Evolutionary conservation across 2,888 invertebrate genomes (phyloP).

Genomic region (Linnaemya tessellans): DNA sequence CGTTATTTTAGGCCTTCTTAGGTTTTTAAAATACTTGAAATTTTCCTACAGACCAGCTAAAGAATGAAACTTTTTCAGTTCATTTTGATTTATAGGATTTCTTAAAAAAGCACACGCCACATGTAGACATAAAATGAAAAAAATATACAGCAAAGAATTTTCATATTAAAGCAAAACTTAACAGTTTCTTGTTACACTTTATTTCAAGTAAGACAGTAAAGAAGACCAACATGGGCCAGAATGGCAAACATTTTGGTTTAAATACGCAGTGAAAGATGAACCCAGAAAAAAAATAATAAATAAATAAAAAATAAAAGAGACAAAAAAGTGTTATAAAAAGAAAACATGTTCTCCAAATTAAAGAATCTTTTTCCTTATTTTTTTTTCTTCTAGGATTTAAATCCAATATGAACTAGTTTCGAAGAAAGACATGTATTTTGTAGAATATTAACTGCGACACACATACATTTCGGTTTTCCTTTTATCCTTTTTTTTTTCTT

Average conservation of each 20-base stretch:
- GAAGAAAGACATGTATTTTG: constrained; percentile 1
- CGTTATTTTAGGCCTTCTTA: too few species aligned
- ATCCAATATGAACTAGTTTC: constrained; percentile 35
- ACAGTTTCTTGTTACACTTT: constrained; percentile 3
- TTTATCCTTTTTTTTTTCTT: constrained; percentile 26
- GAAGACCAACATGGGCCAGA: constrained; percentile 19
- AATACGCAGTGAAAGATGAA: neutral
- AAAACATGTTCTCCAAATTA: constrained; percentile 48
- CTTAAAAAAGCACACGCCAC: constrained; percentile 10
- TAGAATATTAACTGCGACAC: neutral
- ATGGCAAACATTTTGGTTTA: constrained; percentile 23
- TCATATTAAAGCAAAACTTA: constrained; percentile 28
- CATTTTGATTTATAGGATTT: constrained; percentile 55
- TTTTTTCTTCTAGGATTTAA: constrained; percentile 25
- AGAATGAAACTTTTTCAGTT: neutral
- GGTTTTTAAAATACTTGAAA: too few species aligned
- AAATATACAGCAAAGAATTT: constrained; percentile 9
- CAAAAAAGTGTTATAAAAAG: neutral
- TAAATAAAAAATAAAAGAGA: too few species aligned
- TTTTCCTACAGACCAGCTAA: constrained; percentile 24
- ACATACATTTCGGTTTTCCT: neutral
- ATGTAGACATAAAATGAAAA: neutral
- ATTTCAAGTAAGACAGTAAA: neutral
- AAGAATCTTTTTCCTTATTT: constrained; percentile 19
- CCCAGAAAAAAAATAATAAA: neutral